Conservation (phyloP, 2,888 invertebrate species). For the Thecocarcelia acutangulata region DNA sequence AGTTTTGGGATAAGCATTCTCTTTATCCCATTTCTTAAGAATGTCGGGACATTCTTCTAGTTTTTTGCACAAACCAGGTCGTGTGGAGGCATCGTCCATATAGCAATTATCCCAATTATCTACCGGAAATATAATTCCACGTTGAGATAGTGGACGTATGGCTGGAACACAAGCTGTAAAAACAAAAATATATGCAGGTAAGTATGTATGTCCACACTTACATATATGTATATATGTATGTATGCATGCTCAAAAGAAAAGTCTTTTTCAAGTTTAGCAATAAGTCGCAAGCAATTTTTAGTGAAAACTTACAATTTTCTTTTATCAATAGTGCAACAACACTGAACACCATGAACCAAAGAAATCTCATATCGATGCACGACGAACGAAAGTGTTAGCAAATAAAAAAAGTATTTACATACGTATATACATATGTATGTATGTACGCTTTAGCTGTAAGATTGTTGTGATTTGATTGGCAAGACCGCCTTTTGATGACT, state of each 20-base stretch:
- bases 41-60: slow-evolving; percentile 74
- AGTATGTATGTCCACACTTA: too few relatives aligned
- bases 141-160: slow-evolving; percentile 69
- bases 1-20: slow-evolving; percentile 73
- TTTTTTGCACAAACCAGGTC: slow-evolving; percentile 72
- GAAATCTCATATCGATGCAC: slow-evolving; percentile 45
- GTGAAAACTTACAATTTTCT: slow-evolving; percentile 60
- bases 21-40: slow-evolving; percentile 72
- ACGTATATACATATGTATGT: slow-evolving; percentile 3
- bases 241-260: background rate
- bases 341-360: slow-evolving; percentile 20
- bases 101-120: slow-evolving; percentile 73
- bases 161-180: slow-evolving; percentile 69
- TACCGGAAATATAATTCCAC: slow-evolving; percentile 73
- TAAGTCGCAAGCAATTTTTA: background rate
- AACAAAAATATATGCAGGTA: too few relatives aligned
- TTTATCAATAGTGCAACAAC: slow-evolving; percentile 24
- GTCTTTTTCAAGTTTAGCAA: background rate
- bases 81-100: slow-evolving; percentile 65
- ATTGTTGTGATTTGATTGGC: background rate
- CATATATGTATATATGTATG: background rate
- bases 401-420: background rate
- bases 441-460: too few relatives aligned
- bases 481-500: slow-evolving; percentile 27
- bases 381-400: background rate